Evolutionary conservation across 1,140 invertebrate species (phyloP), one percentile per base, ranked within the genome.

Genomic region (Bilobella aurantiaca): DNA sequence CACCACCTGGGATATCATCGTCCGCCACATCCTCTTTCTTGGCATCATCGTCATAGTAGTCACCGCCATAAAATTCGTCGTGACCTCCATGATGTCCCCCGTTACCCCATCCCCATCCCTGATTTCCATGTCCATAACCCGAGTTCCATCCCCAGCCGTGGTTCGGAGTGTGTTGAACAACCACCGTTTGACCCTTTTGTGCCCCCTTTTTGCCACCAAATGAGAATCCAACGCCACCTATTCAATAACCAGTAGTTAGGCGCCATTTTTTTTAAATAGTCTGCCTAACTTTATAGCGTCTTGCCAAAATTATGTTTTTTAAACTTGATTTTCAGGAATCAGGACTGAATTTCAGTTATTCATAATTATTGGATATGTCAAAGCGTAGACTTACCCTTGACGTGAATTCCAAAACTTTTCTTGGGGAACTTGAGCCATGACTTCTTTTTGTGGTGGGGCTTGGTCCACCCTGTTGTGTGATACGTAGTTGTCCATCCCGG

Each of bases 1-100:
- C 37, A 12, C n/a, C 37, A n/a, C n/a, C n/a, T n/a, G n/a, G n/a
- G n/a, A n/a, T n/a, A n/a, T n/a, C n/a, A n/a, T n/a, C 37, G n/a
- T 42, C n/a, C n/a, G n/a, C n/a, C n/a, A n/a, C n/a, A n/a, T n/a
- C n/a, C 37, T 42, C 37, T 42, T 42, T 42, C 37, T 42, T 23
- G 49, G 49, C 49, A 23, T 53, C 49, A 23, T 53, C 49, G 49
- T 53, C 49, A 23, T 53, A 53, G 21, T 53, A 53, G 49, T 53
- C 49, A 5, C 49, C 49, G 5, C 49, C 49, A 23, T 53, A 12
- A 53, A 16, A 53, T 12, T 53, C 49, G 5, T 23, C 49, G 49
- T 53, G 23, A 16, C 49, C 34, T 42, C 34, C 34, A 18, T 42
- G 34, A 42, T 18, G 8, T 42, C 34, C 34, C 34, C 34, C 8